These are phyloP conservation scores for Sylvietta virens DNA, from an alignment of 2,113 vertebrate species.

Conservation along the genomic window DNA sequence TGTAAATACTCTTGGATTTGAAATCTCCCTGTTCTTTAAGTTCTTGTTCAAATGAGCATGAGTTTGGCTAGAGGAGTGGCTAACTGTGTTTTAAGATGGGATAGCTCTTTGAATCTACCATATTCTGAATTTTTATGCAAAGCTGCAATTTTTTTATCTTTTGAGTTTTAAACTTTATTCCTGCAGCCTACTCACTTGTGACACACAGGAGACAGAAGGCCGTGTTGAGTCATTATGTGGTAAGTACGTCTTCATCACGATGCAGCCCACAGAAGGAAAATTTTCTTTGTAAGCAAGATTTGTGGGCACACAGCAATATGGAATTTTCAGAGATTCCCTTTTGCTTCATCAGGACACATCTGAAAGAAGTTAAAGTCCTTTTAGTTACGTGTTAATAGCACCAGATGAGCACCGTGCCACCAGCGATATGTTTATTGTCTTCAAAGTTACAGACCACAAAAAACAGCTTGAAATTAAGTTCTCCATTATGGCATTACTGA, in stretches of 20 bases:
- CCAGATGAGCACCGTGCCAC: not conserved
- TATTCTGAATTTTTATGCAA: not conserved
- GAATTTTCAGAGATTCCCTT: not conserved
- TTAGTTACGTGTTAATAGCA: not conserved
- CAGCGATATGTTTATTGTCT: not conserved
- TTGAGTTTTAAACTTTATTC: not conserved
- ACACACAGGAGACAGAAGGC: not conserved
- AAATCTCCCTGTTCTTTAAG: not conserved
- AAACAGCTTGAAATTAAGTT: not conserved
- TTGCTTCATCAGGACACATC: not conserved
- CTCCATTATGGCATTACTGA: not conserved
- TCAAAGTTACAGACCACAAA: not conserved
- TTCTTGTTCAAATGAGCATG: not conserved
- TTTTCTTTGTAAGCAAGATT: not conserved
- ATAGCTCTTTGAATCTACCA: not conserved
- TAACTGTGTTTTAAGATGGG: not conserved
- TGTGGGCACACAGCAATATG: not conserved
- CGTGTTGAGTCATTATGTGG: not conserved
- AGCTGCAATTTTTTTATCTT: not conserved
- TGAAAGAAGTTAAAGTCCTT: not conserved
- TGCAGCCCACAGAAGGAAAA: not conserved
- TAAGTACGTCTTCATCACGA: not conserved
- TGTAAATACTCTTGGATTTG: not conserved
- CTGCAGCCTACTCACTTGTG: not conserved
- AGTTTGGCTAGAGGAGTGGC: not conserved